Conservation (phyloP, 2,888 invertebrate species). For the Agonopterix arenella region DNA sequence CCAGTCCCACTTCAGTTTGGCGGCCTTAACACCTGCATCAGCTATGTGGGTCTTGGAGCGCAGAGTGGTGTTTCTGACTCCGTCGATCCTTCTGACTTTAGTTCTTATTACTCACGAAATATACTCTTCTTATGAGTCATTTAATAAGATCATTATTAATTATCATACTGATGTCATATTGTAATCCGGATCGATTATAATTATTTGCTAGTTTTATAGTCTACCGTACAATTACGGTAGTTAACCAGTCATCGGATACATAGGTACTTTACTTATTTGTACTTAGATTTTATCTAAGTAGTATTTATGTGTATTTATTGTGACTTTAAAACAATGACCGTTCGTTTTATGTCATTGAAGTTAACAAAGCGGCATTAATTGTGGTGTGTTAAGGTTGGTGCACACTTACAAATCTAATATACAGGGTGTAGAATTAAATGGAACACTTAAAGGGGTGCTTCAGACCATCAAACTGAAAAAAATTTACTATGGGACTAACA, state of each 20-base stretch:
- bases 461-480: too few species aligned
- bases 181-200: conserved; percentile 16
- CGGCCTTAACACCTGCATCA: too few species aligned
- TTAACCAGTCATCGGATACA: conserved; percentile 2
- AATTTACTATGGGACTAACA: too few species aligned
- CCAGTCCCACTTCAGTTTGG: too few species aligned
- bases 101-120: too few species aligned
- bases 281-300: background rate
- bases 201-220: conserved; percentile 19
- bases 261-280: background rate
- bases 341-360: background rate
- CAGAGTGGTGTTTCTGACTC: too few species aligned
- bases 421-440: too few species aligned
- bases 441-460: too few species aligned
- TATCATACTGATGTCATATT: conserved; percentile 22
- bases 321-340: conserved; percentile 7
- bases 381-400: background rate
- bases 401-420: background rate
- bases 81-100: too few species aligned
- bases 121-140: background rate
- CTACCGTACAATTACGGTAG: conserved; percentile 6
- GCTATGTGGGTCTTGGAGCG: too few species aligned
- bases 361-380: background rate
- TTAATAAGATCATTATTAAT: background rate
- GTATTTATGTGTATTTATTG: conserved; percentile 6